phyloP scores from a whole-genome alignment of 2,797 vertebrate species.

The Onychomys torridus region DNA sequence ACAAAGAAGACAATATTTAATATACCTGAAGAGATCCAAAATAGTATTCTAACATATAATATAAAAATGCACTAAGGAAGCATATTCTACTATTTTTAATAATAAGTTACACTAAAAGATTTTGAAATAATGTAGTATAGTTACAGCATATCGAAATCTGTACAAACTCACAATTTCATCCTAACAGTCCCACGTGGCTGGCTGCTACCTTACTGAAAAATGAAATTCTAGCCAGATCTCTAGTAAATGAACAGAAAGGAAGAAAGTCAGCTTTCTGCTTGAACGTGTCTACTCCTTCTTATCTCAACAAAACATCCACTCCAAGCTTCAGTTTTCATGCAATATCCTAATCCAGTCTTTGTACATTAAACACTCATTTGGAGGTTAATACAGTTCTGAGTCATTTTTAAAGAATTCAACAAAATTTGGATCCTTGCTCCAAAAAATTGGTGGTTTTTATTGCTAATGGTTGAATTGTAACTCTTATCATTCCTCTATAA shows the following conservation, averaged over 20 bases:
- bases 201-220: background rate
- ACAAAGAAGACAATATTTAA: background rate
- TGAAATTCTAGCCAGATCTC: background rate
- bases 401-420: background rate
- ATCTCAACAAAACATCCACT: background rate
- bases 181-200: background rate
- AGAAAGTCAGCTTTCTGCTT: background rate
- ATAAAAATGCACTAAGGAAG: background rate
- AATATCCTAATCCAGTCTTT: background rate
- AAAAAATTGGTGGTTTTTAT: background rate
- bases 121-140: background rate
- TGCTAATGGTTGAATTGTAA: background rate
- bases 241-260: background rate
- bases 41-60: background rate
- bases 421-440: background rate
- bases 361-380: background rate
- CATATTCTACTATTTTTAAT: background rate
- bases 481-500: background rate
- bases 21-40: background rate
- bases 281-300: background rate
- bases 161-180: background rate
- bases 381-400: background rate
- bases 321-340: background rate
- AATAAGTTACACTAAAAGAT: background rate
- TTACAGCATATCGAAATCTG: background rate